A percentile compares a stretch with the other conserved stretches of the same genome.
Conservation (phyloP, 2,113 vertebrate species). For the Neogale vison region DNA sequence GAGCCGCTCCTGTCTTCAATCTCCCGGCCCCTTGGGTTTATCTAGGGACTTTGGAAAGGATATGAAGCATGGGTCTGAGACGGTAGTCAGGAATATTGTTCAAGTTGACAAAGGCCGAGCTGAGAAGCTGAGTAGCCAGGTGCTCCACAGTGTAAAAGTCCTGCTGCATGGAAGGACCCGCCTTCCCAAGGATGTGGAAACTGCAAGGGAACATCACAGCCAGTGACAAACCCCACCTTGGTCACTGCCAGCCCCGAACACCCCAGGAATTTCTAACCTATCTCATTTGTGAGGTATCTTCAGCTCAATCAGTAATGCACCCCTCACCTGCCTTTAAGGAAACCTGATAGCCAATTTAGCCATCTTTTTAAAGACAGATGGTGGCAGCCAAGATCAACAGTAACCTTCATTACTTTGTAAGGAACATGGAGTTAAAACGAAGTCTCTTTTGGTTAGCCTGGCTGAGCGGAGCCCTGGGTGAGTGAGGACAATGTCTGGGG, state of each 20-base stretch:
- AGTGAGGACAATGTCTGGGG: neutral
- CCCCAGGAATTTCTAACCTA: neutral
- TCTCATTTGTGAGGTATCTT: neutral
- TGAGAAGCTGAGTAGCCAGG: conserved; percentile 89
- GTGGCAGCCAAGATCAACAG: neutral
- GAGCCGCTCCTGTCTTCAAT: neutral
- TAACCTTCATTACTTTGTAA: neutral
- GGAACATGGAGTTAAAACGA: neutral
- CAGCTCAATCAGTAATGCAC: neutral
- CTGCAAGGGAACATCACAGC: conserved; percentile 79
- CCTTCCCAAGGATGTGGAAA: conserved; percentile 93
- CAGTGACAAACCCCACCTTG: neutral
- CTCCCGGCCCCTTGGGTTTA: neutral
- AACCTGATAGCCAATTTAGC: neutral
- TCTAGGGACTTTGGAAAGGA: conserved; percentile 85
- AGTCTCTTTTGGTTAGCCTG: neutral
- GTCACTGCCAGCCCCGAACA: neutral
- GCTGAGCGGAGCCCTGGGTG: neutral
- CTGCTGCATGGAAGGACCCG: conserved; percentile 92
- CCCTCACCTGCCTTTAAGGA: neutral
- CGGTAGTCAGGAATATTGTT: conserved; percentile 95
- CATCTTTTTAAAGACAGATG: neutral
- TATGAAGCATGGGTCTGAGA: conserved; percentile 95
- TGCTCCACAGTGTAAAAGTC: conserved; percentile 95
- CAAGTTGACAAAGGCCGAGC: conserved; percentile 91